Evolutionary conservation across 2,113 vertebrate species (phyloP).

Genomic region (Thermophis baileyi): DNA sequence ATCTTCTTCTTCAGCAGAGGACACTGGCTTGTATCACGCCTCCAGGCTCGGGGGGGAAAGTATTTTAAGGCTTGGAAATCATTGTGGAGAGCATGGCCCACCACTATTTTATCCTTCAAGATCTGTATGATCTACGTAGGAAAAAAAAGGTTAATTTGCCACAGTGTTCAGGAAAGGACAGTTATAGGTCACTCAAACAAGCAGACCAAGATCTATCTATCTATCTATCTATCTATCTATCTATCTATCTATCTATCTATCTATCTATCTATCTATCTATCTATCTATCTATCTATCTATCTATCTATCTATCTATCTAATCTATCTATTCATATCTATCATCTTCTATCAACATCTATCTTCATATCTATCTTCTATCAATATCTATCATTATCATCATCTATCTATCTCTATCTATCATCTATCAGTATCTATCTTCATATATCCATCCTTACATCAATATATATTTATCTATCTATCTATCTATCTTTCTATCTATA

Average conservation of each 20-base stretch:
- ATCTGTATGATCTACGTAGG: slow-evolving; percentile 78
- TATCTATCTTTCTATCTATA: too few relatives aligned
- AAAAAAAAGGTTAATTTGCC: not conserved
- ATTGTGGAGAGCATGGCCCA: slow-evolving; percentile 87
- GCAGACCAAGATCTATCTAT: not conserved
- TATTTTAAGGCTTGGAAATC: slow-evolving; percentile 86
- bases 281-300: not conserved
- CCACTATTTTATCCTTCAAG: slow-evolving; percentile 84
- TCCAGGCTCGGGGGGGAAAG: slow-evolving; percentile 74
- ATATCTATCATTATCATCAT: too few relatives aligned
- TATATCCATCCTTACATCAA: too few relatives aligned
- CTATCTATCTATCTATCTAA: not conserved
- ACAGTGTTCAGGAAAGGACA: not conserved
- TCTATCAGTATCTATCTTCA: too few relatives aligned
- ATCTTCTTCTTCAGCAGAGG: slow-evolving; percentile 68
- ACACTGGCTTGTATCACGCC: slow-evolving; percentile 80
- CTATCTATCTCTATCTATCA: too few relatives aligned
- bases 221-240: not conserved
- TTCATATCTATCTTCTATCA: too few relatives aligned
- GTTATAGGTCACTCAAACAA: not conserved
- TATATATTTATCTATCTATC: too few relatives aligned
- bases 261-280: too few relatives aligned
- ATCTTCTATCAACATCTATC: too few relatives aligned
- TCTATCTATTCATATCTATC: too few relatives aligned
- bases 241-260: too few relatives aligned